Percentiles rank a stretch among this genome's conserved stretches.
These are phyloP conservation scores for Parotia lawesii DNA, from an alignment of 2,113 vertebrate species.

Conservation along the genomic window DNA sequence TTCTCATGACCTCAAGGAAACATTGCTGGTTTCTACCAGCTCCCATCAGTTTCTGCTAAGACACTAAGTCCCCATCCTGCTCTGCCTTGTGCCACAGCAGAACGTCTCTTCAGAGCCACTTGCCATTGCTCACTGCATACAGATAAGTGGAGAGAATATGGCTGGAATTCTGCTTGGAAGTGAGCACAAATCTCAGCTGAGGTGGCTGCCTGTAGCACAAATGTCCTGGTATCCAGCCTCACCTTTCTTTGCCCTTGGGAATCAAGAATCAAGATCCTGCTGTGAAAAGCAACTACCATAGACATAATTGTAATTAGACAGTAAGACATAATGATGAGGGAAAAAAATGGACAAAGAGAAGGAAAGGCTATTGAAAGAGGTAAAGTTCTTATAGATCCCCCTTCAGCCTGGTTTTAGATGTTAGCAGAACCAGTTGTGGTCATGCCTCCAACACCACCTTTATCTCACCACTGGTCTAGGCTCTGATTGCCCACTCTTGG, in stretches of 20 bases:
- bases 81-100: not conserved
- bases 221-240: not conserved
- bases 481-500: not conserved
- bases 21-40: not conserved
- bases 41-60: not conserved
- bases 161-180: not conserved
- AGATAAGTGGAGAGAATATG: not conserved
- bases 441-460: not conserved
- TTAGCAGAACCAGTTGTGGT: not conserved
- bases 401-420: not conserved
- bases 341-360: rapidly evolving
- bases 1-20: conserved; percentile 33
- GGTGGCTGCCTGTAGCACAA: not conserved
- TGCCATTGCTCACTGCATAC: not conserved
- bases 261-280: not conserved
- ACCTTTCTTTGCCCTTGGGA: not conserved
- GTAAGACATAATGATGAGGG: rapidly evolving
- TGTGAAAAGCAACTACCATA: not conserved
- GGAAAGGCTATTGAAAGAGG: not conserved
- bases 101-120: not conserved
- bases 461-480: not conserved
- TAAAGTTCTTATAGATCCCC: rapidly evolving
- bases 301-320: not conserved
- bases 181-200: not conserved
- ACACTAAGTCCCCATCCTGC: not conserved